phyloP scores from a whole-genome alignment of 2,797 vertebrate species.

The Spinibarbus caldwelli region DNA sequence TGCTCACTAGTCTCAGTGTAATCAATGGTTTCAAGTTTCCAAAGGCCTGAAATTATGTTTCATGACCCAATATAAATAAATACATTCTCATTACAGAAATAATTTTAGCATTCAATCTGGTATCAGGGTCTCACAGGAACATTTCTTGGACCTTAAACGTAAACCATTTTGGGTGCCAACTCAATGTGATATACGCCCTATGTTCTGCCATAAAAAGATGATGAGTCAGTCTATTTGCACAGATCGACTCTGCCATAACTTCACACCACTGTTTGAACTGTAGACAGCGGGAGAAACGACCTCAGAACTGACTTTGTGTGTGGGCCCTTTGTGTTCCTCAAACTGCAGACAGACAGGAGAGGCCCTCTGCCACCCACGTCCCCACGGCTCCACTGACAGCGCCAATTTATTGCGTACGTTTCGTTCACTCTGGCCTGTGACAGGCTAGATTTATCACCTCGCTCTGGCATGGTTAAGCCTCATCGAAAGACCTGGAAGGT shows the following conservation, averaged over 20 bases:
- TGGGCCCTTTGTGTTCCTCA: slow-evolving; percentile 56
- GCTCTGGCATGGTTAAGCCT: slow-evolving; percentile 56
- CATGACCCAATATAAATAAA: background rate
- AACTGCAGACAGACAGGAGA: slow-evolving; percentile 50
- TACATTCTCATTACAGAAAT: background rate
- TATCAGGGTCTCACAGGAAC: slow-evolving; percentile 2
- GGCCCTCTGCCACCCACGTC: slow-evolving; percentile 69
- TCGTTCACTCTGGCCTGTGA: slow-evolving; percentile 82
- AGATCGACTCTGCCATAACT: slow-evolving; percentile 77
- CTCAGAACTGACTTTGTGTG: slow-evolving; percentile 57
- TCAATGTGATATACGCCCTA: background rate
- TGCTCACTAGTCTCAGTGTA: background rate
- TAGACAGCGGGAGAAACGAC: slow-evolving; percentile 66
- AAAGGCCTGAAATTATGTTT: background rate
- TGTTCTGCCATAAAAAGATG: slow-evolving; percentile 59
- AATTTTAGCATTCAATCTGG: background rate
- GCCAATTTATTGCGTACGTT: slow-evolving; percentile 84
- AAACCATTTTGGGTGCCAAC: slow-evolving; percentile 12
- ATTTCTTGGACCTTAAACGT: background rate
- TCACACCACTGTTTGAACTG: slow-evolving; percentile 86
- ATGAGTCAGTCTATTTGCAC: slow-evolving; percentile 81
- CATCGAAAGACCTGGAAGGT: slow-evolving; percentile 59
- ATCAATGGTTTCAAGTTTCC: background rate
- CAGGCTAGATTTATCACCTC: slow-evolving; percentile 72
- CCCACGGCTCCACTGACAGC: slow-evolving; percentile 67